These are phyloP conservation scores for Colius striatus DNA, from an alignment of 2,113 vertebrate species.

Conservation along the genomic window DNA sequence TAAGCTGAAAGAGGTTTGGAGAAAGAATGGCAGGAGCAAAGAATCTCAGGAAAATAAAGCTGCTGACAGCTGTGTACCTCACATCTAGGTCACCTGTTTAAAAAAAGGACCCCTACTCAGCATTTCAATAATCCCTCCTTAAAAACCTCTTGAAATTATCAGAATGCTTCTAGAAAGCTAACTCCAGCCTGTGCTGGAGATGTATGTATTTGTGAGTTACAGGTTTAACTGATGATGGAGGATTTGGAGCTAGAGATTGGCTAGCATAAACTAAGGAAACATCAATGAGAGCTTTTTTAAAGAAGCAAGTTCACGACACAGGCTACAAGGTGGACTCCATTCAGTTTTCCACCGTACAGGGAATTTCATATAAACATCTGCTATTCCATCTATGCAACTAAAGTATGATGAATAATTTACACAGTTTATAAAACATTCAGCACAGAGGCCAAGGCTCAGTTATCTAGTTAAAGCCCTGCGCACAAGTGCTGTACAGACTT, in stretches of 20 bases:
- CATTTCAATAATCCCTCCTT: slow-evolving; percentile 2
- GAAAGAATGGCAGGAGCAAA: slow-evolving; percentile 98
- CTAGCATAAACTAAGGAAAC: neutral
- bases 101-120: neutral
- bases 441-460: neutral
- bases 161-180: slow-evolving; percentile 9
- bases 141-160: neutral
- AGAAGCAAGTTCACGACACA: neutral
- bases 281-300: neutral
- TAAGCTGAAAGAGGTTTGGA: slow-evolving; percentile 95
- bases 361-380: neutral
- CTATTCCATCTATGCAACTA: neutral
- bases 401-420: neutral
- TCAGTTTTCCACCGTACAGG: neutral
- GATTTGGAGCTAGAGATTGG: neutral
- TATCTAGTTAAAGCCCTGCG: neutral
- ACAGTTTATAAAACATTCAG: neutral
- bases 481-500: neutral
- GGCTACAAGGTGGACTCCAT: neutral
- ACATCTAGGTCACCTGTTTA: slow-evolving; percentile 90
- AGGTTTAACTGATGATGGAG: neutral
- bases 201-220: neutral
- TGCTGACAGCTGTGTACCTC: slow-evolving; percentile 95
- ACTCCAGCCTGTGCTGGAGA: neutral
- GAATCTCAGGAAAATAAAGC: slow-evolving; percentile 97